Conservation (phyloP, 2,113 vertebrate species). For the Tautogolabrus adspersus region DNA sequence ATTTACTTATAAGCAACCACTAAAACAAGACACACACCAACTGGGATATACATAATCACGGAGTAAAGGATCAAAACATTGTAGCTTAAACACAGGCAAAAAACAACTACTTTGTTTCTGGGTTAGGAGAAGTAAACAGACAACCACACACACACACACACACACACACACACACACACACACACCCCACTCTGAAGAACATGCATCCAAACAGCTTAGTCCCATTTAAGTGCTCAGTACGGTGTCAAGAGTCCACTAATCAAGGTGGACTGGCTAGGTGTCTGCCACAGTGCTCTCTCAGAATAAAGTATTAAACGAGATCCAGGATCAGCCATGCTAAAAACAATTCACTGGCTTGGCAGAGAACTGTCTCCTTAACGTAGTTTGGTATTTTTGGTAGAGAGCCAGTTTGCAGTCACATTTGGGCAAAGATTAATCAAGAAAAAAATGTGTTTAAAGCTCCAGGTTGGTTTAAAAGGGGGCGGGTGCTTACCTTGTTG, state of each 20-base stretch:
- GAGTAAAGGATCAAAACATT: background rate
- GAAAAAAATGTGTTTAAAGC: background rate
- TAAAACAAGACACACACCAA: background rate
- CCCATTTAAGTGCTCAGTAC: slow-evolving; percentile 32
- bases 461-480: slow-evolving; percentile 4
- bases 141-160: no score
- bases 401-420: slow-evolving; percentile 10
- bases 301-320: slow-evolving; percentile 27
- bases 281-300: background rate
- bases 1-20: background rate
- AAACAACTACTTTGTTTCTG: background rate
- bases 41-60: background rate
- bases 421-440: background rate
- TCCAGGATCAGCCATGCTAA: slow-evolving; percentile 27
- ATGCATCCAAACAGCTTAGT: slow-evolving; percentile 29
- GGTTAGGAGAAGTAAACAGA: background rate
- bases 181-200: background rate
- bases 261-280: slow-evolving; percentile 21
- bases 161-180: no score
- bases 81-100: background rate
- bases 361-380: background rate
- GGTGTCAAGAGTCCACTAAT: slow-evolving; percentile 49
- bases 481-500: slow-evolving; percentile 89
- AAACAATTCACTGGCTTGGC: slow-evolving; percentile 8
- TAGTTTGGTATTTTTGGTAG: background rate